Conservation (phyloP, 2,113 vertebrate genomes). For the Tetrao urogallus region DNA sequence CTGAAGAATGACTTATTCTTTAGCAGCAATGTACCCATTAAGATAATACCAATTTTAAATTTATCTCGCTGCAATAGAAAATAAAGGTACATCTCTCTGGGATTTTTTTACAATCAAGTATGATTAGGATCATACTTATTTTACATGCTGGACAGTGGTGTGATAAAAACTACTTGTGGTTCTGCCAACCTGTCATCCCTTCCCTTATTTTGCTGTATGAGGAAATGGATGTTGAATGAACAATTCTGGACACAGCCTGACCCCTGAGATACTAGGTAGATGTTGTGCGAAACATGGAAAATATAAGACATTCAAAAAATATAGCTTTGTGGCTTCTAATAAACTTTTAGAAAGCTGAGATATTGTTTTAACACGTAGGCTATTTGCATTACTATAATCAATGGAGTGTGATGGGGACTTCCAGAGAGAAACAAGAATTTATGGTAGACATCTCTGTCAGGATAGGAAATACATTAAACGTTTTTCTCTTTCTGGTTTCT, state of each 20-base stretch:
- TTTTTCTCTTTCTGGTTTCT: background rate
- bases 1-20: background rate
- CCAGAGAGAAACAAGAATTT: background rate
- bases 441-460: background rate
- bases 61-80: background rate
- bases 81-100: background rate
- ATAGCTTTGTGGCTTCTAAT: background rate
- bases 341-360: background rate
- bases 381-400: background rate
- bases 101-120: background rate
- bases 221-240: background rate
- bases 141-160: background rate
- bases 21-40: background rate
- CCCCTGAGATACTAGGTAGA: background rate
- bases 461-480: accelerated
- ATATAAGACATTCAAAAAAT: background rate
- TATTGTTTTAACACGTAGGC: background rate
- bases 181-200: background rate
- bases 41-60: background rate
- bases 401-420: background rate
- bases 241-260: background rate
- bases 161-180: background rate
- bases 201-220: background rate
- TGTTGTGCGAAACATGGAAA: background rate
- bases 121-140: background rate